These are phyloP conservation scores for Oceanites oceanicus DNA, from an alignment of 2,113 vertebrate species.

Conservation along the genomic window DNA sequence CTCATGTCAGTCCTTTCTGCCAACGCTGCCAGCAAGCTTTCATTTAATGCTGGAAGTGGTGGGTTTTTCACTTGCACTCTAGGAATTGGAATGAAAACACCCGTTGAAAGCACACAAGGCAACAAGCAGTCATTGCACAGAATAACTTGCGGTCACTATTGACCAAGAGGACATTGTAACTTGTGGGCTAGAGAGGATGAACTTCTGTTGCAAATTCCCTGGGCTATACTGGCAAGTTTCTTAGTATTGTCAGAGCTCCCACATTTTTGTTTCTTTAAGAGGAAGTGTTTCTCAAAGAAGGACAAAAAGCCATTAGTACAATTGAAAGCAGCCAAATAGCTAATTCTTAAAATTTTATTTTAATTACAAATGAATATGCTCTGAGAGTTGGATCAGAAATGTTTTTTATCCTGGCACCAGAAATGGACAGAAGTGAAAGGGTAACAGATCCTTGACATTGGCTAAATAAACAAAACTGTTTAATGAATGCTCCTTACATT, in stretches of 20 bases:
- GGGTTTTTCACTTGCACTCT: background rate
- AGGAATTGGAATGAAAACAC: background rate
- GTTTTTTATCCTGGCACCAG: background rate
- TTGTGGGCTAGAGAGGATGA: background rate
- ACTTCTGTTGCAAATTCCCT: background rate
- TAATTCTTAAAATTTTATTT: background rate
- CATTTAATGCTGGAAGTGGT: background rate
- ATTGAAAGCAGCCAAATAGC: background rate
- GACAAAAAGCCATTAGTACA: background rate
- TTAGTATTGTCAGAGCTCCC: background rate
- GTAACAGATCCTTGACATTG: background rate
- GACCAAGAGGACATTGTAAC: background rate
- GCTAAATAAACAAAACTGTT: background rate
- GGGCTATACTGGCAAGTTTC: background rate
- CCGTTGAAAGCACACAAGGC: background rate
- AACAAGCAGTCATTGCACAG: background rate
- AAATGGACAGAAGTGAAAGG: background rate
- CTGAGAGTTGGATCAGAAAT: background rate
- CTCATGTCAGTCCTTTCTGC: background rate
- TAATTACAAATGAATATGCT: background rate
- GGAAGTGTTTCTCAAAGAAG: background rate
- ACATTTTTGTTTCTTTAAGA: background rate
- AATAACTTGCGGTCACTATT: background rate
- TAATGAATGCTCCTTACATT: background rate
- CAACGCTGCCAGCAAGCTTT: background rate